phyloP scores from a whole-genome alignment of 2,888 invertebrate species.

The Drosophila nigritarsus region DNA sequence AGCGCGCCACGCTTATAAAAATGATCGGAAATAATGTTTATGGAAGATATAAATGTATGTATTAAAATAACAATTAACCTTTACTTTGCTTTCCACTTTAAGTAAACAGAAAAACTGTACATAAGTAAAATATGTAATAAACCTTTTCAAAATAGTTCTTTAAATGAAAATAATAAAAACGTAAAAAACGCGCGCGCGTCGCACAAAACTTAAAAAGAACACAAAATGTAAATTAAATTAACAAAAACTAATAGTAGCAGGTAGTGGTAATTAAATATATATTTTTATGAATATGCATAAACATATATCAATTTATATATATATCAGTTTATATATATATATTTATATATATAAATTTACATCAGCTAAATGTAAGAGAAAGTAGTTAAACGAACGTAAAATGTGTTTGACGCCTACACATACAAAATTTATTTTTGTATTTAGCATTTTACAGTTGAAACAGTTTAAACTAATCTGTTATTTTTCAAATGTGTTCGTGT shows the following conservation, averaged over 20 bases:
- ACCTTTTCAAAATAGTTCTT: conserved; percentile 22
- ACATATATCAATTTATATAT: conserved; percentile 9
- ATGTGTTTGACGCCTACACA: conserved; percentile 33
- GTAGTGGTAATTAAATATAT: conserved; percentile 57
- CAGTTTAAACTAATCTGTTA: conserved; percentile 40
- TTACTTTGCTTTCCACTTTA: conserved; percentile 48
- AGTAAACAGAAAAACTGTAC: conserved; percentile 68
- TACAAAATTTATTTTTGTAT: conserved; percentile 42
- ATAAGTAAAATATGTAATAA: conserved; percentile 45
- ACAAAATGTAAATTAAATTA: conserved; percentile 75
- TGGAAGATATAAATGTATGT: conserved; percentile 59
- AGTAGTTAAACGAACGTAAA: conserved; percentile 75
- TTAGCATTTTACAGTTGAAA: conserved; percentile 60
- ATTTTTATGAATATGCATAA: conserved; percentile 22
- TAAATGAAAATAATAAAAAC: conserved; percentile 30
- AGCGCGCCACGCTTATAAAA: conserved; percentile 68
- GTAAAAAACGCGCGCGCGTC: conserved; percentile 56
- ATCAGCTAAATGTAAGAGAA: conserved; percentile 48
- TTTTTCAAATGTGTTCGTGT: conserved; percentile 22
- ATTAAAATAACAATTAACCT: conserved; percentile 50
- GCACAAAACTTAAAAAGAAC: conserved; percentile 69
- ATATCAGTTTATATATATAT: conserved; percentile 19
- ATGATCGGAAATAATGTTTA: conserved; percentile 41
- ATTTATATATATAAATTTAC: conserved; percentile 28
- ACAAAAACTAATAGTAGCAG: conserved; percentile 75